Base-by-base conservation (phyloP, 2,888 invertebrate genomes). In the Alloscopus bannaensis region DNA sequence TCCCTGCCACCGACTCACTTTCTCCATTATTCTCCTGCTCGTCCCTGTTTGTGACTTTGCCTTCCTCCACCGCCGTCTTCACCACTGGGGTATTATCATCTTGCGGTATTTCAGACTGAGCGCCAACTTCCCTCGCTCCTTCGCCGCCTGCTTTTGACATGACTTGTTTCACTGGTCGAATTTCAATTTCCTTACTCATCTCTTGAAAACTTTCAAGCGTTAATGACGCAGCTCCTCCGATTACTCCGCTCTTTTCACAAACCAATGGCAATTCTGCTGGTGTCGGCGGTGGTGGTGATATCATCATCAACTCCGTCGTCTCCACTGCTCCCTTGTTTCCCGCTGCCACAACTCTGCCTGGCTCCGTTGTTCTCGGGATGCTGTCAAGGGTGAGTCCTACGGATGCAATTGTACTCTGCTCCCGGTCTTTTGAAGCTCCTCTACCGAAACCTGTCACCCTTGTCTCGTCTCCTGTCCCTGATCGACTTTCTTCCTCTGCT, bases 361-460 rank as follows among this genome's bases (percentile, higher is more conserved):
- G 20, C 65, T 47, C 50, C 52, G 69, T 28, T 69, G 73, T 24
- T 47, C 42, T 26, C 59, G 68, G 36, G 47, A 66, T 40, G 31
- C 13, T 66, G 71, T 70, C 66, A 50, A 47, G 26, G 62, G 28
- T 50, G 45, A 79, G 72, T 66, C 66, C 66, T 68, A 72, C 60
- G 66, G 79, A 79, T 79, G 72, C 72, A 72, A 79, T 79, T 72
- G 66, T 79, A 71, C 62, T 76, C 60, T 60, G 76, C 76, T 66
- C n/a, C n/a, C n/a, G n/a, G n/a, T n/a, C n/a, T n/a, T n/a, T n/a
- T n/a, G n/a, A n/a, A n/a, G n/a, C 26, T 22, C 4, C 55, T 65
- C 13, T n/a, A 26, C 24, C 45, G 45, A 60, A 40, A 42, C 70
- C 57, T 70, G 70, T 70, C 70, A 70, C 59, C 59, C 28, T 50